Evolutionary conservation across 2,888 invertebrate species (phyloP).

Genomic region (Tenthredo distinguenda): DNA sequence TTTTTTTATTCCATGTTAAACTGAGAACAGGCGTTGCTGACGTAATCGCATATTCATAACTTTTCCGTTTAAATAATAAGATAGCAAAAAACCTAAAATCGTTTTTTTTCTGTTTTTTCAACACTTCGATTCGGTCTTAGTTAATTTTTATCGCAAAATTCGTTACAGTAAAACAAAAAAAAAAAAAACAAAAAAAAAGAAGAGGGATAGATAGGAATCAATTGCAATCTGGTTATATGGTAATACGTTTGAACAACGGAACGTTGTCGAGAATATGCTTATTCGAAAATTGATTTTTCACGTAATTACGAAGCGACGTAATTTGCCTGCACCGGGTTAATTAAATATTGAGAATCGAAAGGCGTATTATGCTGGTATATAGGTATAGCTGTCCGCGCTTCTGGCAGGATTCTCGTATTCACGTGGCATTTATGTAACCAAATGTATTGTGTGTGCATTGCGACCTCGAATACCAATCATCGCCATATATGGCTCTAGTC

Average conservation of each 20-base stretch:
- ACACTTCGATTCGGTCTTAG: no score
- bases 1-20: background rate
- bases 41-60: background rate
- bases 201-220: background rate
- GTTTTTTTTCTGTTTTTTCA: no score
- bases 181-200: no score
- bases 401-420: constrained; percentile 12
- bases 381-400: background rate
- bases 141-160: no score
- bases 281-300: background rate
- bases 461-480: constrained; percentile 27
- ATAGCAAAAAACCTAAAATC: no score
- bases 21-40: background rate
- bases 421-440: constrained; percentile 21
- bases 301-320: background rate
- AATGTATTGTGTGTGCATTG: constrained; percentile 1
- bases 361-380: background rate
- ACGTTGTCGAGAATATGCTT: background rate
- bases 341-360: constrained; percentile 25
- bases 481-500: constrained; percentile 41
- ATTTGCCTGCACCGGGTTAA: background rate
- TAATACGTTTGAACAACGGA: background rate
- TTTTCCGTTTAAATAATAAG: background rate
- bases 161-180: no score
- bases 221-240: background rate